These are phyloP conservation scores for Empidonax traillii DNA, from an alignment of 2,113 vertebrate genomes.

Conservation along the genomic window DNA sequence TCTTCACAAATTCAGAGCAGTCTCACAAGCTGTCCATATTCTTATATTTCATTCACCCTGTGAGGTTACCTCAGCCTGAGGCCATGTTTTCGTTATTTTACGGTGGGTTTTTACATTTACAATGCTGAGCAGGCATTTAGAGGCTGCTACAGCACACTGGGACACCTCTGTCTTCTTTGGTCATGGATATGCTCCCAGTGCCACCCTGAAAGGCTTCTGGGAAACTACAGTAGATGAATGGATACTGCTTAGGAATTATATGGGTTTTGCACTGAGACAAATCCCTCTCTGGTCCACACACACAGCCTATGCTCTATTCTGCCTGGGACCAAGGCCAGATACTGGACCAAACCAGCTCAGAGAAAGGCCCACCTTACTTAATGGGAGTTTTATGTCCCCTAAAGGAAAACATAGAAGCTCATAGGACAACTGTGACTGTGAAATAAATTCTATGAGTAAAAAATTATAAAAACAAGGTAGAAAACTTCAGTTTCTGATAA, in stretches of 20 bases:
- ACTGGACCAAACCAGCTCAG: neutral
- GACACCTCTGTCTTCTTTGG: neutral
- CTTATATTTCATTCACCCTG: neutral
- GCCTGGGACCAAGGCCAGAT: neutral
- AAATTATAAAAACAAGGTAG: neutral
- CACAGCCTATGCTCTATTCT: neutral
- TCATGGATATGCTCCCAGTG: fast-evolving
- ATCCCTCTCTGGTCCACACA: neutral
- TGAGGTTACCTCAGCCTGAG: neutral
- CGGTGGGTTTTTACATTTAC: neutral
- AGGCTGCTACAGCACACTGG: neutral
- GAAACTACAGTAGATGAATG: neutral
- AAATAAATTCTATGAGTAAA: neutral
- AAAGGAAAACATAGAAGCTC: neutral
- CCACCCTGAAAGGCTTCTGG: neutral
- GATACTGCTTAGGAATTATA: neutral
- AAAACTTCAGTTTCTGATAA: neutral
- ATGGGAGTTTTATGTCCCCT: neutral
- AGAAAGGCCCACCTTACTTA: neutral
- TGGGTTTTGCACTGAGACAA: neutral
- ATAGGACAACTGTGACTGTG: neutral
- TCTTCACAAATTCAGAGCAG: neutral
- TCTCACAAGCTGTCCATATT: neutral
- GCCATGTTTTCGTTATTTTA: too few species aligned
- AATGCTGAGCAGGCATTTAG: neutral